Percentiles rank a stretch among this genome's conserved stretches.
phyloP scores from a whole-genome alignment of 2,113 vertebrate genomes.

The Panurus biarmicus region DNA sequence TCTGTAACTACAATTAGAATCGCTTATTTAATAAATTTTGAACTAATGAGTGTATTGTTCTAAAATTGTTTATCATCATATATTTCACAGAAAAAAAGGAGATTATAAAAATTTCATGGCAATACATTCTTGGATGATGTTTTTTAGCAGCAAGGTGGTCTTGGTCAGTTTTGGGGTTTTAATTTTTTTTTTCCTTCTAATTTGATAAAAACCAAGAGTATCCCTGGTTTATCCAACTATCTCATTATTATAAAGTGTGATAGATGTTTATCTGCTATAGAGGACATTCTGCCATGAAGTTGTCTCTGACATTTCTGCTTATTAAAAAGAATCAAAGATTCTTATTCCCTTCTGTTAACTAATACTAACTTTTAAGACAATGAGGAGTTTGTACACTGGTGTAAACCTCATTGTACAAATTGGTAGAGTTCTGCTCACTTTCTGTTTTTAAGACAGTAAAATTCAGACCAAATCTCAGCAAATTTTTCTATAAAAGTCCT shows the following conservation, averaged over 20 bases:
- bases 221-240: not conserved
- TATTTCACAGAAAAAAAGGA: not conserved
- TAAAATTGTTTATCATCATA: not conserved
- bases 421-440: not conserved
- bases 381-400: not conserved
- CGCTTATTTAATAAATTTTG: not conserved
- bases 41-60: slow-evolving; percentile 5
- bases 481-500: not conserved
- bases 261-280: not conserved
- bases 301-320: not conserved
- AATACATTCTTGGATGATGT: not conserved
- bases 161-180: not conserved
- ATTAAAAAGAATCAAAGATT: not conserved
- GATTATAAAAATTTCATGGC: not conserved
- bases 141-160: not conserved
- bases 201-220: not conserved
- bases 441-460: not conserved
- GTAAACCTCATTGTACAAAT: not conserved
- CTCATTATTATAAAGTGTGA: not conserved
- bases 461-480: not conserved
- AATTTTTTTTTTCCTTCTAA: not conserved
- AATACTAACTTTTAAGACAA: not conserved
- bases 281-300: not conserved
- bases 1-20: slow-evolving; percentile 13
- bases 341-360: not conserved